Conservation (phyloP, 2,888 invertebrate genomes). For the Lomographa bimaculata region DNA sequence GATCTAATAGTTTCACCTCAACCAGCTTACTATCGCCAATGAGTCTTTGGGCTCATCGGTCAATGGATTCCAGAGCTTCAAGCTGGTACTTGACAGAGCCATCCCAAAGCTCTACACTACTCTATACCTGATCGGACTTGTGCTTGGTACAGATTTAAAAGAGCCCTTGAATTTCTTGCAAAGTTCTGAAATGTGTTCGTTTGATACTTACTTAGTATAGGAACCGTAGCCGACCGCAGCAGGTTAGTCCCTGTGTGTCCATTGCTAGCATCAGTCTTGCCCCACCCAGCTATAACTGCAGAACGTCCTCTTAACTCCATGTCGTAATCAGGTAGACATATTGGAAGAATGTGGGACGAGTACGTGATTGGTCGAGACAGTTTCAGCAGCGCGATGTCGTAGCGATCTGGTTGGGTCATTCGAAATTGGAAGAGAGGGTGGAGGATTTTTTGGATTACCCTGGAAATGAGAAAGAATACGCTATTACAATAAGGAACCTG, state of each 20-base stretch:
- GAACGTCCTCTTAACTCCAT: slow-evolving; percentile 63
- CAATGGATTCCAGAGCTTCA: no score
- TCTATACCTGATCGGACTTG: no score
- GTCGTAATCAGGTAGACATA: slow-evolving; percentile 87
- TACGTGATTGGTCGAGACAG: slow-evolving; percentile 87
- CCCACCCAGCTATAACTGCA: slow-evolving; percentile 91
- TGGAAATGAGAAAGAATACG: slow-evolving; percentile 39
- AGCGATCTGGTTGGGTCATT: slow-evolving; percentile 92
- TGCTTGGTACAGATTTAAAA: no score
- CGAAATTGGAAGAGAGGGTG: slow-evolving; percentile 92
- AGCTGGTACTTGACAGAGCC: no score
- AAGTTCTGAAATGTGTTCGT: no score
- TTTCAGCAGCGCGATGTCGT: slow-evolving; percentile 89
- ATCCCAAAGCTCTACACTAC: no score
- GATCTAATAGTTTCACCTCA: no score
- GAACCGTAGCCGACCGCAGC: slow-evolving; percentile 91
- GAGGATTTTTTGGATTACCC: slow-evolving; percentile 88
- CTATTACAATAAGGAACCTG: no score
- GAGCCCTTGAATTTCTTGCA: no score
- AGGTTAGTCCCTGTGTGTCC: slow-evolving; percentile 92
- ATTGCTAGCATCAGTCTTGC: slow-evolving; percentile 89
- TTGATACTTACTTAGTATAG: slow-evolving; percentile 89
- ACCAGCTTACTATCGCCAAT: no score
- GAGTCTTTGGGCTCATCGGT: no score
- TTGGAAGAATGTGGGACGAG: slow-evolving; percentile 88